These are phyloP conservation scores for Lepus americanus DNA, from an alignment of 2,113 vertebrate species.

Conservation along the genomic window DNA sequence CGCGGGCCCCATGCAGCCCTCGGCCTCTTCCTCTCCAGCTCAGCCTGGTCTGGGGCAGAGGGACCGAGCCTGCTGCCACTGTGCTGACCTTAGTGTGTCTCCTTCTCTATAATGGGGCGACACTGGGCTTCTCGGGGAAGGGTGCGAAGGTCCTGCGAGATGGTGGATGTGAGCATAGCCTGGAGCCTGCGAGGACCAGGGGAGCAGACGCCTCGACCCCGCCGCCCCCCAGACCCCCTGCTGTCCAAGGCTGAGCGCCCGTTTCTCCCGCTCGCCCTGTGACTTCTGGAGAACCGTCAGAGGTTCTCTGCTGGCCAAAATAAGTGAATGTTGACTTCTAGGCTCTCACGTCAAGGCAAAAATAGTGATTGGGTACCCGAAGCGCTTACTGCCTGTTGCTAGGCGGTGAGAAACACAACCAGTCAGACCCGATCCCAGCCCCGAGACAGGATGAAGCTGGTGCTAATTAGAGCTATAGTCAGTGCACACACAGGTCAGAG, in stretches of 20 bases:
- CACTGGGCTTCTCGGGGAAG: background rate
- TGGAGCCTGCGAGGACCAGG: background rate
- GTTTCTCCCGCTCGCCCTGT: background rate
- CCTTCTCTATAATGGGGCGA: background rate
- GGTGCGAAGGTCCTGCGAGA: background rate
- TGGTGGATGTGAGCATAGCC: background rate
- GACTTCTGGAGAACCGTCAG: background rate
- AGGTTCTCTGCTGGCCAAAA: slow-evolving; percentile 4
- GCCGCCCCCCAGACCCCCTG: background rate
- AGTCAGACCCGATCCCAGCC: background rate
- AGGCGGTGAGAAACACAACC: slow-evolving; percentile 59
- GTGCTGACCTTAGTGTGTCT: background rate
- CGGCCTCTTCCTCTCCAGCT: background rate
- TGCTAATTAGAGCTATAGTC: slow-evolving; percentile 58
- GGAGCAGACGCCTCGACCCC: background rate
- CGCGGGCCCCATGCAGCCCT: background rate
- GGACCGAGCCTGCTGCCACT: background rate
- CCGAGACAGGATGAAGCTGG: slow-evolving; percentile 50
- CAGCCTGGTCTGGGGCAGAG: background rate
- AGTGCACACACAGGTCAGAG: slow-evolving; percentile 38
- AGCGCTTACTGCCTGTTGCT: slow-evolving; percentile 53
- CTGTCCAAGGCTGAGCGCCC: background rate
- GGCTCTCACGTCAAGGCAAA: slow-evolving; percentile 53
- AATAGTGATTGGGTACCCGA: background rate
- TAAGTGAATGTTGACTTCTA: slow-evolving; percentile 54